Percentiles rank a stretch among this genome's conserved stretches.
Evolutionary conservation across 2,113 vertebrate genomes (phyloP).

Genomic region (Oncorhynchus mykiss): DNA sequence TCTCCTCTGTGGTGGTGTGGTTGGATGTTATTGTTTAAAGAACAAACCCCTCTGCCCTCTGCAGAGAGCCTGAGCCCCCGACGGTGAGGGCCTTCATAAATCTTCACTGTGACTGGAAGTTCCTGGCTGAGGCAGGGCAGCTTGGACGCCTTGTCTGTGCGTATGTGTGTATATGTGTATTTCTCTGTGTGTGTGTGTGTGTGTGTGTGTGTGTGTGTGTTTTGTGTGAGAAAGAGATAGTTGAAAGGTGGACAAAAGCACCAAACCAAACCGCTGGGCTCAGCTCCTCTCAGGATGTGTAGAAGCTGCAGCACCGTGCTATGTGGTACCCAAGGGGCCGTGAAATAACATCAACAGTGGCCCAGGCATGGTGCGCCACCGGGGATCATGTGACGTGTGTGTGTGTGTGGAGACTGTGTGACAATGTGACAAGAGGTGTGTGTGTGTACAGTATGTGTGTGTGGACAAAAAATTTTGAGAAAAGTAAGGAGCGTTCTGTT

Average conservation of each 20-base stretch:
- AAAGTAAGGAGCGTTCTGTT: conserved; percentile 48
- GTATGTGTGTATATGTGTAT: too few species aligned
- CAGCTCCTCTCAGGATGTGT: conserved; percentile 81
- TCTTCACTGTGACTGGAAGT: conserved; percentile 84
- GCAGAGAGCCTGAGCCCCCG: conserved; percentile 75
- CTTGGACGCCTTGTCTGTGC: not conserved
- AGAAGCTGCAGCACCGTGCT: conserved; percentile 52
- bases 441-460: conserved; percentile 27
- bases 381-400: conserved; percentile 15
- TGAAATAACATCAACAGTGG: conserved; percentile 82
- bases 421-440: conserved; percentile 51
- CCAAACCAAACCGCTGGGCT: conserved; percentile 47
- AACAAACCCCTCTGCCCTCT: conserved; percentile 77
- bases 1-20: conserved; percentile 14
- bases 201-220: too few species aligned
- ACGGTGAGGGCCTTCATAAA: conserved; percentile 83
- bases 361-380: conserved; percentile 31
- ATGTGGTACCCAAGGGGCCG: conserved; percentile 61
- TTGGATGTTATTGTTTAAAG: conserved; percentile 86
- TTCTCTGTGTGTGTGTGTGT: too few species aligned
- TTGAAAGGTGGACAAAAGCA: conserved; percentile 87
- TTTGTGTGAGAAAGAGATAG: conserved; percentile 15
- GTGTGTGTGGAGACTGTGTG: not conserved
- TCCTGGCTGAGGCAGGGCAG: conserved; percentile 66
- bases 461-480: too few species aligned